phyloP scores from a whole-genome alignment of 2,888 invertebrate genomes.

The Acanthosepion esculentum region DNA sequence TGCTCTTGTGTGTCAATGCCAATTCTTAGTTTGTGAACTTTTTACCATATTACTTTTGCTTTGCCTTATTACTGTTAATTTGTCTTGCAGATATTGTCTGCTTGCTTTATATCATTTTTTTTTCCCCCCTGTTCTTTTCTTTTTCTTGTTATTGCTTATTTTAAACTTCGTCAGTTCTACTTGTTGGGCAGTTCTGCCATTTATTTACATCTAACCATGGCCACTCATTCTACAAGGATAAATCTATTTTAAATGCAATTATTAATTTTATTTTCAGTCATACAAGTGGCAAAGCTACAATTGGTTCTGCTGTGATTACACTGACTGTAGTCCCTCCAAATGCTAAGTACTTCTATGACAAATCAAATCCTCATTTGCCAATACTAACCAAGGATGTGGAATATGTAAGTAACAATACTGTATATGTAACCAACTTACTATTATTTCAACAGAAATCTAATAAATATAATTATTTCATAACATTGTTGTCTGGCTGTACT shows the following conservation, averaged over 20 bases:
- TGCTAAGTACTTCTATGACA: constrained; percentile 52
- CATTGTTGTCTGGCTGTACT: not conserved
- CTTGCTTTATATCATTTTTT: no score
- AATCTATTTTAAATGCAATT: not conserved
- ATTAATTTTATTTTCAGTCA: constrained; percentile 77
- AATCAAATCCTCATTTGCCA: constrained; percentile 45
- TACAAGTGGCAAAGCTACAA: constrained; percentile 92
- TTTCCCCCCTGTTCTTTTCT: accelerated
- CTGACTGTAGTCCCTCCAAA: constrained; percentile 60
- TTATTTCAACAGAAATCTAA: not conserved
- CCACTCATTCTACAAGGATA: no score
- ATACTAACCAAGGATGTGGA: constrained; percentile 58
- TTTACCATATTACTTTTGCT: no score
- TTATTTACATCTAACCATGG: no score
- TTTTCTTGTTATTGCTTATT: no score
- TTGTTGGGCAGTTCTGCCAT: no score
- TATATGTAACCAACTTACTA: not conserved
- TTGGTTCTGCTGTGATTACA: constrained; percentile 89
- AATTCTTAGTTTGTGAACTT: no score
- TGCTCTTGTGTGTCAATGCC: no score
- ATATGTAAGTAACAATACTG: constrained; percentile 61
- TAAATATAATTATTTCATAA: not conserved
- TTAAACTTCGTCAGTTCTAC: no score
- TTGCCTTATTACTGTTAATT: no score
- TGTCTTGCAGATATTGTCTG: no score